A percentile compares a stretch with the other conserved stretches of the same genome.
These are phyloP conservation scores for Ammodytes marinus DNA, from an alignment of 2,113 vertebrate species.

Conservation along the genomic window DNA sequence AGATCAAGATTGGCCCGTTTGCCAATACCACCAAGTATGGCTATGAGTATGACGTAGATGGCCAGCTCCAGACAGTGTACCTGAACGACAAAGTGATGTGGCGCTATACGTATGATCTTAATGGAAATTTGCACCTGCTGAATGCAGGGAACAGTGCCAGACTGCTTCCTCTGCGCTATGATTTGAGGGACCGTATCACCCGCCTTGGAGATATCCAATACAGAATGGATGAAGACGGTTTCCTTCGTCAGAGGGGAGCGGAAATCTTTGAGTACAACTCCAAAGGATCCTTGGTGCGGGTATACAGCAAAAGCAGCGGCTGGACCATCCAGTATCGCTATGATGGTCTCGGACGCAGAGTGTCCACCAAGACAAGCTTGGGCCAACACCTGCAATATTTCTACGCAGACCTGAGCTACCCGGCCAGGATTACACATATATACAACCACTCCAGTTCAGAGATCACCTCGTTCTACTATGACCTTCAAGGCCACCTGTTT, in stretches of 20 bases:
- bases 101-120: constrained; percentile 98
- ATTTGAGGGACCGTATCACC: constrained; percentile 96
- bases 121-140: constrained; percentile 95
- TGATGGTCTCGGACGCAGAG: constrained; percentile 93
- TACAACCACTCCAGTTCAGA: constrained; percentile 98
- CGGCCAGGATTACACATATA: constrained; percentile 94
- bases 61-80: constrained; percentile 96
- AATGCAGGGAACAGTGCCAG: constrained; percentile 93
- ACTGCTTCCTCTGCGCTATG: constrained; percentile 92
- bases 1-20: constrained; percentile 98
- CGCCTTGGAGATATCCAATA: constrained; percentile 98
- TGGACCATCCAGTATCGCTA: constrained; percentile 97
- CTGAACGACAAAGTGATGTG: constrained; percentile 97
- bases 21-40: constrained; percentile 98
- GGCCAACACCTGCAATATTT: constrained; percentile 98
- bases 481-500: constrained; percentile 97
- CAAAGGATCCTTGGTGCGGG: constrained; percentile 93
- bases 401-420: constrained; percentile 95
- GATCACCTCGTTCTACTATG: constrained; percentile 98
- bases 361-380: constrained; percentile 93
- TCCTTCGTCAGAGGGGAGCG: constrained; percentile 93
- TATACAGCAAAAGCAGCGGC: constrained; percentile 96
- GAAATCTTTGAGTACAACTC: constrained; percentile 99
- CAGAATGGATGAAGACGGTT: constrained; percentile 95
- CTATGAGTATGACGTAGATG: constrained; percentile 97